phyloP scores from a whole-genome alignment of 2,797 vertebrate species.

The Antennarius maculatus region DNA sequence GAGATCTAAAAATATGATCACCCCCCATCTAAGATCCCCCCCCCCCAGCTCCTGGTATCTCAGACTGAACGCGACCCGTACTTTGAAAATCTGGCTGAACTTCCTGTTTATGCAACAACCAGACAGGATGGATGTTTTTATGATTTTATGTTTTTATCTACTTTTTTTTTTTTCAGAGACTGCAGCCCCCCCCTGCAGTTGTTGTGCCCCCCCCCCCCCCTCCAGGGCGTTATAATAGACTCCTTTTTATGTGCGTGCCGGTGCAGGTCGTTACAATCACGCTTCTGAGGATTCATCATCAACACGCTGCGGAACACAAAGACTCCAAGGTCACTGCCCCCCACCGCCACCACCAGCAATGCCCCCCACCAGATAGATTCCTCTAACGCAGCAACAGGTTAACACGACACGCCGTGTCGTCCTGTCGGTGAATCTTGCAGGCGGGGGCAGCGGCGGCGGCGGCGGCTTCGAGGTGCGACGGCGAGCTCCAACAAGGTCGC shows the following conservation, averaged over 20 bases:
- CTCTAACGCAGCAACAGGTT: background rate
- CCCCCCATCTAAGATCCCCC: background rate
- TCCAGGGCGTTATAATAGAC: too few species aligned
- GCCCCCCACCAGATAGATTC: too few species aligned
- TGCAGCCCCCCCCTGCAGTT: too few species aligned
- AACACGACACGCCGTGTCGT: constrained; percentile 12
- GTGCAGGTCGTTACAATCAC: background rate
- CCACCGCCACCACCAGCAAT: background rate
- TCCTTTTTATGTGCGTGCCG: background rate
- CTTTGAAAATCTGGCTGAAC: background rate
- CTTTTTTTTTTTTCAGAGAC: too few species aligned
- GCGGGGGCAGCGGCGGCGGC: constrained; percentile 39
- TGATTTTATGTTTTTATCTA: too few species aligned
- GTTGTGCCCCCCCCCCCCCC: too few species aligned
- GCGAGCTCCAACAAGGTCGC: constrained; percentile 56
- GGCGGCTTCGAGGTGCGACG: constrained; percentile 43
- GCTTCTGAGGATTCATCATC: background rate
- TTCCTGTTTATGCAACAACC: background rate
- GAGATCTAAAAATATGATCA: constrained; percentile 4
- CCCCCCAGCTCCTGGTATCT: background rate
- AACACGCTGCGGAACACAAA: background rate
- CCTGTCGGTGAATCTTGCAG: constrained; percentile 63
- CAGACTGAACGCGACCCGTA: background rate
- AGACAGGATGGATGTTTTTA: too few species aligned
- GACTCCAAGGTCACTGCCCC: constrained; percentile 1